Base-by-base conservation (phyloP, 1,140 invertebrate genomes). In the Druon quercuslanigerum region DNA sequence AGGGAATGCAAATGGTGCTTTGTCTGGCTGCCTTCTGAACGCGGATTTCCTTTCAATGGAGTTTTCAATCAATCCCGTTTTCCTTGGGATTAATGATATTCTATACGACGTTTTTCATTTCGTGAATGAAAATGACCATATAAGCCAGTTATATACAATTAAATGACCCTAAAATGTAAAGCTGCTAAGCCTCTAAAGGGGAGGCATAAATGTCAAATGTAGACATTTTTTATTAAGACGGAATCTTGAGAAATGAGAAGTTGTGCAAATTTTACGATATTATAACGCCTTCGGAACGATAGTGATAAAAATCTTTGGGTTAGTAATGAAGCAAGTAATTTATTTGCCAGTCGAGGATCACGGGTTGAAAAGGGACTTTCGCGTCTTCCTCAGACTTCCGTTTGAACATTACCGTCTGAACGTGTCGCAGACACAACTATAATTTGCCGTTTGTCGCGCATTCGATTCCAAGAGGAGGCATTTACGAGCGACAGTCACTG, bases 381-480 rank as follows among this genome's bases (percentile, higher is more conserved):
- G 70, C 19, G 17, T 57, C 46, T 46, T 70, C 25, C 16, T 16
- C 12, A 71, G 73, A 80, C 77, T 83, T 85, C 75, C 74, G 78
- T 77, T 77, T 51, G 71, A 1, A 16, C 71, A 74, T 84, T 82
- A 78, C 25, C 52, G 73, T 52, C 13, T 25, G 51, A 54, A 73
- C 56, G 73, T 51, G 54, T 78, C 73, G 72, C 51, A 66, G 20
- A 19, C 51, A 66, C 60, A 52, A 74, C 60, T 17, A 54, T 82
- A 82, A 85, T 82, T 82, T 57, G 76, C 74, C 57, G 33, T 85
- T 80, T 85, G 82, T 80, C 83, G 75, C 75, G 73, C 57, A 60
- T 74, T 82, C 79, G 82, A 85, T 83, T 83, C 57, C 76, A 74
- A 71, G 75, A 77, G 60, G 25, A 66, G 72, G 77, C 57, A 70